Conservation (phyloP, 2,113 vertebrate species). For the Leuciscus idus region DNA sequence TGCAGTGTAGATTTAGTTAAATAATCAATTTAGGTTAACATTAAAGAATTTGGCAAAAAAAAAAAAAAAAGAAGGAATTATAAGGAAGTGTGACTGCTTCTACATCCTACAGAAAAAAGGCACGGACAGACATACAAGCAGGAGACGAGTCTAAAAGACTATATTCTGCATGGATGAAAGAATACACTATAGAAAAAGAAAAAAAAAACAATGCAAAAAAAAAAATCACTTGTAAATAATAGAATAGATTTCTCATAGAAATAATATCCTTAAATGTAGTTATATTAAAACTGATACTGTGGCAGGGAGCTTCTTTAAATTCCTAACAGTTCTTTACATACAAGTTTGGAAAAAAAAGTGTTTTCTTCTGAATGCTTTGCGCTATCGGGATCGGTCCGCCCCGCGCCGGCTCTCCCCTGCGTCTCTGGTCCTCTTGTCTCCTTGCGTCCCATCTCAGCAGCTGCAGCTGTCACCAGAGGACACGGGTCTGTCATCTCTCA, state of each 20-base stretch:
- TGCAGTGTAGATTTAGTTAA: neutral
- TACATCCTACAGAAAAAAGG: slow-evolving; percentile 13
- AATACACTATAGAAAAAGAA: slow-evolving; percentile 6
- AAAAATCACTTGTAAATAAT: slow-evolving; percentile 39
- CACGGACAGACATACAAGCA: slow-evolving; percentile 17
- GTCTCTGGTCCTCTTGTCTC: neutral
- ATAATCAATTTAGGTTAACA: neutral
- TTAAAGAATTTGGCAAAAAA: slow-evolving; percentile 10
- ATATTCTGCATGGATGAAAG: slow-evolving; percentile 7
- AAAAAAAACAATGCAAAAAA: neutral
- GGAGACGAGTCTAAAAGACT: slow-evolving; percentile 19
- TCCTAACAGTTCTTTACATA: slow-evolving; percentile 41
- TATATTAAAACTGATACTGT: slow-evolving; percentile 54
- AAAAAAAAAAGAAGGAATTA: neutral
- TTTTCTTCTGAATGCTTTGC: slow-evolving; percentile 35
- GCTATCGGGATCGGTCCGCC: neutral
- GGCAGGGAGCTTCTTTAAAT: slow-evolving; percentile 40
- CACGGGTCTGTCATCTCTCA: slow-evolving; percentile 51
- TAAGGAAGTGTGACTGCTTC: slow-evolving; percentile 6
- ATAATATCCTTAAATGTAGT: slow-evolving; percentile 36
- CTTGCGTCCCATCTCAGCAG: slow-evolving; percentile 49
- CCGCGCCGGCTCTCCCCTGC: slow-evolving; percentile 8
- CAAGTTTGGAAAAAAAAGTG: slow-evolving; percentile 24
- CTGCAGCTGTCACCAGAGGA: slow-evolving; percentile 51
- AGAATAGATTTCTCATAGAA: slow-evolving; percentile 47